Conservation (phyloP, 2,113 vertebrate genomes). For the Zosterops hypoxanthus region DNA sequence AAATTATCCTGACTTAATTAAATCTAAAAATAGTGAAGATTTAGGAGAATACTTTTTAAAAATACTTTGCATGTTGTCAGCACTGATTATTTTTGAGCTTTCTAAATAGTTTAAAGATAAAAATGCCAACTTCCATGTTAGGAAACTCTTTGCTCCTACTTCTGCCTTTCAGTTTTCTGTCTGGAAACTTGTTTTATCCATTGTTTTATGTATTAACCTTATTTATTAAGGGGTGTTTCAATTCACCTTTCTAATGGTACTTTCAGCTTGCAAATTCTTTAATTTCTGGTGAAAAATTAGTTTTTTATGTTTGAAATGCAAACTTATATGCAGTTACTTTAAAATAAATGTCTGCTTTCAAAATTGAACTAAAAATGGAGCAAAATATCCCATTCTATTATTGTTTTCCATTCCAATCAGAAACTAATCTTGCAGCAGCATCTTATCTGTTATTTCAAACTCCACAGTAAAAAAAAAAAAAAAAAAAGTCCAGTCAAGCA, state of each 20-base stretch:
- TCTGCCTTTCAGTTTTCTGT: background rate
- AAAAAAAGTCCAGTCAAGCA: background rate
- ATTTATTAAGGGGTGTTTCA: background rate
- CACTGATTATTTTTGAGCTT: background rate
- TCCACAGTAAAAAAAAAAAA: no score
- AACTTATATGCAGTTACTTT: background rate
- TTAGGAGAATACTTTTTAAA: background rate
- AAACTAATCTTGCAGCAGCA: background rate
- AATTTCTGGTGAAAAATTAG: background rate
- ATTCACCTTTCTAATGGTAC: background rate
- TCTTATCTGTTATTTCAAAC: background rate
- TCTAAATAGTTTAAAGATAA: background rate
- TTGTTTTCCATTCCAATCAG: background rate
- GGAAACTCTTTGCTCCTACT: background rate
- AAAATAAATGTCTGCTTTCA: background rate
- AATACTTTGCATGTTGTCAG: background rate
- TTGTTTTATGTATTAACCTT: background rate
- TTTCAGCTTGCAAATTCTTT: background rate
- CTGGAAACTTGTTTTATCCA: background rate
- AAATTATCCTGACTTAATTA: background rate
- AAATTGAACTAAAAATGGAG: background rate
- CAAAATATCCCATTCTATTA: background rate
- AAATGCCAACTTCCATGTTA: background rate
- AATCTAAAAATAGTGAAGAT: background rate
- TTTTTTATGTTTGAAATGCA: background rate